Evolutionary conservation across 2,113 vertebrate genomes (phyloP), one percentile per base, ranked within the genome.

Genomic region (Petrocephalus zakoni): DNA sequence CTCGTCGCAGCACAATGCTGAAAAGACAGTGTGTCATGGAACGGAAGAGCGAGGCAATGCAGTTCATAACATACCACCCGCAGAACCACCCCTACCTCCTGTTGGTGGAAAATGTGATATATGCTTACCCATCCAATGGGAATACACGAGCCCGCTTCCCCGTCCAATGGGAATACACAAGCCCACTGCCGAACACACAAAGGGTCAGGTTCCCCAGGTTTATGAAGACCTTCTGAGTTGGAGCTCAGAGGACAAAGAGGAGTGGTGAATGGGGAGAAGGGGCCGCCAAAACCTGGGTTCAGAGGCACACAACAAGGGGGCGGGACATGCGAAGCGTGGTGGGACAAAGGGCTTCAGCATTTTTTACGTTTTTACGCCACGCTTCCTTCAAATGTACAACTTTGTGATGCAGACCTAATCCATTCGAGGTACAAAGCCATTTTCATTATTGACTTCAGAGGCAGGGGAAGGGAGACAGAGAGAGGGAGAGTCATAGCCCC

Each of bases 401-500:
- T 93, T 90, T 87, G n/a, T 90, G 90, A 92, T 93, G 93, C 94
- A 92, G 91, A 92, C 93, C 15, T 95, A 95, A 96, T 95, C 95
- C 94, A 95, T 95, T 95, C 94, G 94, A 94, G 94, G 93, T 94
- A 94, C 94, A 94, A 93, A 94, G 94, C 94, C 94, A 95, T 95
- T 95, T 95, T 95, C 93, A 95, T 95, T 95, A 96, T 95, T 94
- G 94, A 96, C 95, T 95, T 93, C 92, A 91, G 92, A 94, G 92
- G 93, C 90, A 90, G 89, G 88, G 86, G 90, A 58, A 89, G 83
- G 9, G 58, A 61, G 8, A 61, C 22, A n/a, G 56, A 22, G 47
- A 49, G 47, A 64, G 53, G 25, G 52, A 88, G 53, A 25, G 25
- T 83, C 34, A 84, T n/a, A 29, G 29, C 87, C 25, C 72, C 52